These are phyloP conservation scores for Loris lydekkerianus DNA, from an alignment of 2,797 vertebrate genomes.

Conservation along the genomic window DNA sequence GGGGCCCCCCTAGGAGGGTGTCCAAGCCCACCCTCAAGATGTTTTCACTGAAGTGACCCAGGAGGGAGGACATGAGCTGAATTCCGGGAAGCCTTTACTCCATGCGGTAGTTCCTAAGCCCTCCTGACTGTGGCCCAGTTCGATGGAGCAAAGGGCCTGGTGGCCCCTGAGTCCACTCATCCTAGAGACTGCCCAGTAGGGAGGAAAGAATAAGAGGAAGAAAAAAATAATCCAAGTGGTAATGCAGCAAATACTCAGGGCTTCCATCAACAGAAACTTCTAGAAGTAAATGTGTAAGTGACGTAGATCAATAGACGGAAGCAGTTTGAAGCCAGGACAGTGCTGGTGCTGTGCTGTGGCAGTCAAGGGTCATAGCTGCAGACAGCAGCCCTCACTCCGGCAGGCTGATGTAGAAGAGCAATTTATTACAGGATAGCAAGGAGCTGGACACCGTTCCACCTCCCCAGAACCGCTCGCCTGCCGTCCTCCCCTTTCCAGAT, in stretches of 20 bases:
- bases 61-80: neutral
- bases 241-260: neutral
- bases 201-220: slow-evolving; percentile 10
- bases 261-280: neutral
- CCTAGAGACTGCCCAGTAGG: neutral
- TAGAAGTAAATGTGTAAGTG: neutral
- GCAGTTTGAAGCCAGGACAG: neutral
- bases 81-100: slow-evolving; percentile 9
- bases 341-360: neutral
- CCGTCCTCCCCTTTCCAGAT: neutral
- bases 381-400: neutral
- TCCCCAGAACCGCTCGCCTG: neutral
- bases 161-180: neutral
- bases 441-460: neutral
- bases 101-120: neutral
- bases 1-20: no score
- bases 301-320: neutral
- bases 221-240: neutral
- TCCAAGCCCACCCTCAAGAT: neutral
- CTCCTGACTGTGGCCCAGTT: neutral
- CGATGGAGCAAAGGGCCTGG: neutral
- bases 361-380: neutral
- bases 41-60: neutral
- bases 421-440: neutral
- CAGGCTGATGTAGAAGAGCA: neutral